phyloP scores from a whole-genome alignment of 2,113 vertebrate species.

The Eulacestoma nigropectus region DNA sequence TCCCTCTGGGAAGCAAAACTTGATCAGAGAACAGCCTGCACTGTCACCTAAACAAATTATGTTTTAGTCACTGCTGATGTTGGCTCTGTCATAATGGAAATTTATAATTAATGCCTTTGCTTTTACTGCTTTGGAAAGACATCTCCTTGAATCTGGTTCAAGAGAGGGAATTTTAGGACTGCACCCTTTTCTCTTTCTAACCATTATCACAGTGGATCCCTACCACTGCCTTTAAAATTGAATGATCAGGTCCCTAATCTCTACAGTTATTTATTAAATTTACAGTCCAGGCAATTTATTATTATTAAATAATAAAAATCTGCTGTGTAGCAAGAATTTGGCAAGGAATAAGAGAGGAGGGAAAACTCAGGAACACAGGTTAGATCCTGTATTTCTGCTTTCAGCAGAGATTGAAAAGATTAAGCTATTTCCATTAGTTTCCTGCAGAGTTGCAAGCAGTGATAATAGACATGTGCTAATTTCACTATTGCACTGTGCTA shows the following conservation, averaged over 20 bases:
- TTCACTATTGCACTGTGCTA: slow-evolving; percentile 42
- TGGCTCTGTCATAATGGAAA: slow-evolving; percentile 73
- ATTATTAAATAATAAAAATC: slow-evolving; percentile 37
- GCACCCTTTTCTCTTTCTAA: neutral
- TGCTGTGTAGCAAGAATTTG: slow-evolving; percentile 8
- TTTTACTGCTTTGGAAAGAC: slow-evolving; percentile 67
- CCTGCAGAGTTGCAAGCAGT: slow-evolving; percentile 42
- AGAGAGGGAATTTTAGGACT: slow-evolving; percentile 30
- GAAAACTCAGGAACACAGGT: slow-evolving; percentile 25
- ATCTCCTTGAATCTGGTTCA: slow-evolving; percentile 61
- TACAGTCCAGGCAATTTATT: neutral
- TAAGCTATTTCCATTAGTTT: slow-evolving; percentile 57
- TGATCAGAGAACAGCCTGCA: slow-evolving; percentile 72
- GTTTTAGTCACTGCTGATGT: slow-evolving; percentile 70
- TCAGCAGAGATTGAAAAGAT: slow-evolving; percentile 52
- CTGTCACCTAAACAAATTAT: slow-evolving; percentile 75
- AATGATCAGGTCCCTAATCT: neutral
- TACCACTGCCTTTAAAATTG: neutral
- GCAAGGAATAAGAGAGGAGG: neutral
- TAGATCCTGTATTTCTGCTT: slow-evolving; percentile 21
- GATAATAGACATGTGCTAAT: slow-evolving; percentile 66
- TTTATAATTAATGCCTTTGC: slow-evolving; percentile 73
- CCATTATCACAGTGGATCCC: neutral
- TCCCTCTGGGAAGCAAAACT: slow-evolving; percentile 73
- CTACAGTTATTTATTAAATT: slow-evolving; percentile 2